Percentiles rank a stretch among this genome's conserved stretches.
Conservation (phyloP, 2,113 vertebrate species). For the Phrynosoma blainvillii region DNA sequence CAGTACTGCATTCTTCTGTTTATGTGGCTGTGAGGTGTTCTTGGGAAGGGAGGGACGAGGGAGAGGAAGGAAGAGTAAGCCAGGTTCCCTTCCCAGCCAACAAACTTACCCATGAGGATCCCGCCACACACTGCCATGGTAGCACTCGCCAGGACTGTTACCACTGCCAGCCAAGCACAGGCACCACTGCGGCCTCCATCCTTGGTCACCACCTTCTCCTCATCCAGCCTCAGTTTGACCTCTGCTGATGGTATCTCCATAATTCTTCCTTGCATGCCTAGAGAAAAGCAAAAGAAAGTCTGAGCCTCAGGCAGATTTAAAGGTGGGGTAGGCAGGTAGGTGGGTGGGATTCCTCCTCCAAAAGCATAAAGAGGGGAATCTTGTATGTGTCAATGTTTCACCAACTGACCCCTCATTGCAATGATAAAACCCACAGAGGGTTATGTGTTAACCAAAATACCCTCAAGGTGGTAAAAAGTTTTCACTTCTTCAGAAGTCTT, state of each 20-base stretch:
- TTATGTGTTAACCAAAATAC: too few relatives aligned
- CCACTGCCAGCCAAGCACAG: constrained; percentile 24
- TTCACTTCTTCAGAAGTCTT: too few relatives aligned
- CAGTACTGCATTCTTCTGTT: too few relatives aligned
- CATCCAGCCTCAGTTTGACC: constrained; percentile 13
- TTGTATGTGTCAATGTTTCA: too few relatives aligned
- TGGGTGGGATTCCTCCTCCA: too few relatives aligned
- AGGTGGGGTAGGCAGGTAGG: too few relatives aligned
- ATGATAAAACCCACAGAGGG: too few relatives aligned
- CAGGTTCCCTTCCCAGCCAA: background rate
- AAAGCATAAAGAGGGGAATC: too few relatives aligned
- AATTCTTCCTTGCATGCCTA: constrained; percentile 36
- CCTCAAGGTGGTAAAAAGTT: too few relatives aligned
- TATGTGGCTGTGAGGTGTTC: background rate
- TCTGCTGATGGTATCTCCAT: constrained; percentile 58
- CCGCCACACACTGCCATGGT: constrained; percentile 53
- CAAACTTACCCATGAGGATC: constrained; percentile 75
- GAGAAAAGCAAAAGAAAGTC: background rate
- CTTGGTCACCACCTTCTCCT: background rate
- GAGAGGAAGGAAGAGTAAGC: background rate
- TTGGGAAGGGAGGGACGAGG: background rate
- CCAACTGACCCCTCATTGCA: too few relatives aligned
- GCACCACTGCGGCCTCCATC: fast-evolving
- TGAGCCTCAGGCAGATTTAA: too few relatives aligned
- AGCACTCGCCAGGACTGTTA: fast-evolving